These are phyloP conservation scores for Ylistrum balloti DNA, from an alignment of 1,140 invertebrate species.

Conservation along the genomic window DNA sequence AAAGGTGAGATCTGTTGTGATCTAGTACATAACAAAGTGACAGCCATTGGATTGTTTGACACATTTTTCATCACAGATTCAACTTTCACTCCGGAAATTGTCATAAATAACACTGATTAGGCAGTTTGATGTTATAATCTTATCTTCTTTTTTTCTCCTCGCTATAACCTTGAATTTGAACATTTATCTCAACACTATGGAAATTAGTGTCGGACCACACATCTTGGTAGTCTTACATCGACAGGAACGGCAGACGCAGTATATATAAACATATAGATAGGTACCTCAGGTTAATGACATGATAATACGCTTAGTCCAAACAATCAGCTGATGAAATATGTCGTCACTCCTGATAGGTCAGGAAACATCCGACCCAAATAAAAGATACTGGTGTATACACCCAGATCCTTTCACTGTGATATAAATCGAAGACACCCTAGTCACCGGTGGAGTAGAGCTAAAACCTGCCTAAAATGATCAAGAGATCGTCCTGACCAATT, in stretches of 20 bases:
- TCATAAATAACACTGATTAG: neutral
- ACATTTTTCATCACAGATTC: neutral
- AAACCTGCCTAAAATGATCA: too few relatives aligned
- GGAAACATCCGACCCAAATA: too few relatives aligned
- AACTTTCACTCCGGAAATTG: neutral
- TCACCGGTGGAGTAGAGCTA: too few relatives aligned
- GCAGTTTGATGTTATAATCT: slow-evolving; percentile 17
- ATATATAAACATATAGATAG: neutral
- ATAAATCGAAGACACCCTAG: too few relatives aligned
- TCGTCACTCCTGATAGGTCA: neutral
- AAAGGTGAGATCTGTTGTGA: neutral
- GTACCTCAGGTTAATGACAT: neutral
- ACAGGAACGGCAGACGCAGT: neutral
- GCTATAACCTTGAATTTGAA: neutral
- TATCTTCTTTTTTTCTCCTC: neutral
- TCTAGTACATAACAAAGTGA: neutral
- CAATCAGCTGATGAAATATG: neutral
- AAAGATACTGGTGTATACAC: too few relatives aligned
- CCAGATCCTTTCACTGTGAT: too few relatives aligned
- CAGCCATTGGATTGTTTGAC: neutral
- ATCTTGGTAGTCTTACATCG: neutral
- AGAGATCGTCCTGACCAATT: too few relatives aligned
- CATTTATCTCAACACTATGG: neutral
- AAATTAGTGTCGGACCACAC: neutral
- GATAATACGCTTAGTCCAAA: neutral